A percentile compares a stretch with the other conserved stretches of the same genome.
Conservation (phyloP, 1,140 invertebrate species). For the Drosophila yakuba region DNA sequence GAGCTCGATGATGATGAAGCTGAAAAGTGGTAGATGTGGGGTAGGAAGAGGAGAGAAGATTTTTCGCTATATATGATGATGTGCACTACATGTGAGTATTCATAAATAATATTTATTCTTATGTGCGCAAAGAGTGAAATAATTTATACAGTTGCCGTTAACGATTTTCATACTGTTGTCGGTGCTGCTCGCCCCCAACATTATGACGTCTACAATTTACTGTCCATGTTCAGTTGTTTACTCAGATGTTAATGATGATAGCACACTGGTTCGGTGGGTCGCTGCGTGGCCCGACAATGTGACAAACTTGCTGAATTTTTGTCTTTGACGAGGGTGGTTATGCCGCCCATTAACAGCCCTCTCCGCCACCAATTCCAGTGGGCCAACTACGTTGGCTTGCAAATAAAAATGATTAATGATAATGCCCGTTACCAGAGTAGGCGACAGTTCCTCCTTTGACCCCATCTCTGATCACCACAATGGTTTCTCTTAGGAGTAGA, state of each 20-base stretch:
- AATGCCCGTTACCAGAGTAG: conserved; percentile 76
- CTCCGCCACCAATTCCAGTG: conserved; percentile 51
- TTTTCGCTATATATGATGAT: conserved; percentile 33
- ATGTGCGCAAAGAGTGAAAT: conserved; percentile 83
- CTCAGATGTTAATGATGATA: conserved; percentile 66
- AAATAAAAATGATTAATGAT: conserved; percentile 85
- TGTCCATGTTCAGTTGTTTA: conserved; percentile 81
- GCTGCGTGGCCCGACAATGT: conserved; percentile 55
- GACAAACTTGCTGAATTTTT: conserved; percentile 77
- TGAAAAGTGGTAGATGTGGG: conserved; percentile 28
- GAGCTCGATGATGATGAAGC: conserved; percentile 44
- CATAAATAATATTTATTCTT: conserved; percentile 84
- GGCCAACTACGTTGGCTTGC: conserved; percentile 77
- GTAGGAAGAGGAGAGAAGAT: conserved; percentile 19
- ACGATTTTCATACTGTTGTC: conserved; percentile 48
- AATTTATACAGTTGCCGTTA: conserved; percentile 81
- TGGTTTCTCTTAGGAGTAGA: conserved; percentile 14
- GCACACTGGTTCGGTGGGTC: conserved; percentile 42
- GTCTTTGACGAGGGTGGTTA: conserved; percentile 71
- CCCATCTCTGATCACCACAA: conserved; percentile 25
- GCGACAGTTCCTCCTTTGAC: conserved; percentile 59
- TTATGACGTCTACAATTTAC: conserved; percentile 82
- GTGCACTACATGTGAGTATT: conserved; percentile 64
- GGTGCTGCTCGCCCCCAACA: conserved; percentile 42
- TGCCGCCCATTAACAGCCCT: conserved; percentile 32